phyloP scores from a whole-genome alignment of 1,140 invertebrate species.

The Bombus fervidus region DNA sequence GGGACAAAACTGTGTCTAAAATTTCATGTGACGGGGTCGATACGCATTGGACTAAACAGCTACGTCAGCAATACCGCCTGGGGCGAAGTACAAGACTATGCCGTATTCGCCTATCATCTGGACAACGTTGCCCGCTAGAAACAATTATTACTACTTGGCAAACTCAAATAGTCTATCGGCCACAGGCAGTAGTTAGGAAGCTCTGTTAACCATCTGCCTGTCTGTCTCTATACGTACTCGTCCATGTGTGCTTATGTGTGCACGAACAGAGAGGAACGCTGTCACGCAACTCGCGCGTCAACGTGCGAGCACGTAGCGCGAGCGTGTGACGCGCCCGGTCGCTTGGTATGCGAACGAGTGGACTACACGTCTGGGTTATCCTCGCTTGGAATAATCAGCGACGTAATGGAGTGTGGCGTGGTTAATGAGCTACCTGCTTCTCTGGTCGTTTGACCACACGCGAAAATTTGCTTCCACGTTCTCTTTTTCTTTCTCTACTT shows the following conservation, averaged over 20 bases:
- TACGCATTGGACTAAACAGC: neutral
- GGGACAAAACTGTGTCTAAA: neutral
- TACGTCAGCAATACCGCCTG: neutral
- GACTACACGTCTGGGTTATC: constrained; percentile 1
- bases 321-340: neutral
- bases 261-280: neutral
- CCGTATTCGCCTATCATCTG: neutral
- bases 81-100: neutral
- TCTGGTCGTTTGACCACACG: neutral
- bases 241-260: neutral
- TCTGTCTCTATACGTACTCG: neutral
- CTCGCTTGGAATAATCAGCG: constrained; percentile 31
- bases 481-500: neutral
- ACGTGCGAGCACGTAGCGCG: constrained; percentile 14
- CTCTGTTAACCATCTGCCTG: neutral
- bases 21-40: neutral
- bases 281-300: constrained; percentile 15
- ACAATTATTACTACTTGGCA: constrained; percentile 66
- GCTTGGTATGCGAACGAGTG: constrained; percentile 36
- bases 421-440: constrained; percentile 18
- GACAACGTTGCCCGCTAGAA: constrained; percentile 10
- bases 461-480: too few relatives aligned
- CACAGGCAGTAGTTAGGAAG: neutral
- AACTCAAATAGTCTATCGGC: constrained; percentile 53
- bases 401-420: constrained; percentile 26